A percentile compares a stretch with the other conserved stretches of the same genome.
phyloP scores from a whole-genome alignment of 2,888 invertebrate genomes.

The Lepidonotus clava region DNA sequence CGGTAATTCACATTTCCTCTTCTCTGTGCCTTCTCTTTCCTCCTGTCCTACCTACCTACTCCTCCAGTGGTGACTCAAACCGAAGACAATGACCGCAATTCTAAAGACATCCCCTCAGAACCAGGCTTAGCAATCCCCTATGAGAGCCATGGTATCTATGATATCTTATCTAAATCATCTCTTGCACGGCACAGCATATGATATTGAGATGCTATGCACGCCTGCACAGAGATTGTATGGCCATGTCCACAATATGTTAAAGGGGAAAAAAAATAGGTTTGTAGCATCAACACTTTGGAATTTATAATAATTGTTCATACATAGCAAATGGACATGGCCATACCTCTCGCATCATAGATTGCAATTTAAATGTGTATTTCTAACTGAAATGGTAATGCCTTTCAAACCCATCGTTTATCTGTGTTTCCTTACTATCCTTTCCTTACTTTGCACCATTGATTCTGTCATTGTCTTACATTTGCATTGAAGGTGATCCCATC shows the following conservation, averaged over 20 bases:
- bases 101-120: background rate
- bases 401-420: no score
- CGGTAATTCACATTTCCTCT: background rate
- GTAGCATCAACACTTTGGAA: no score
- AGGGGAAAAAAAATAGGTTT: no score
- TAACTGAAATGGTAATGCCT: no score
- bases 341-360: no score
- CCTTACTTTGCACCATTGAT: no score
- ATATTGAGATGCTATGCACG: background rate
- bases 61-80: slow-evolving; percentile 31
- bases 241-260: background rate
- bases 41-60: background rate
- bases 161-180: background rate
- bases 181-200: background rate
- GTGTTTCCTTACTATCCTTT: no score
- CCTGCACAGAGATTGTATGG: background rate
- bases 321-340: no score
- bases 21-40: background rate
- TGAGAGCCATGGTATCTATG: slow-evolving; percentile 30
- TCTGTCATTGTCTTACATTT: no score
- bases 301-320: no score
- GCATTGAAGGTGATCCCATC: no score
- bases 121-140: background rate
- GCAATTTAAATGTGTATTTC: no score
- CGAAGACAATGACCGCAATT: slow-evolving; percentile 4